phyloP scores from a whole-genome alignment of 2,113 vertebrate genomes.

The Gnathonemus echidnorhynchus region DNA sequence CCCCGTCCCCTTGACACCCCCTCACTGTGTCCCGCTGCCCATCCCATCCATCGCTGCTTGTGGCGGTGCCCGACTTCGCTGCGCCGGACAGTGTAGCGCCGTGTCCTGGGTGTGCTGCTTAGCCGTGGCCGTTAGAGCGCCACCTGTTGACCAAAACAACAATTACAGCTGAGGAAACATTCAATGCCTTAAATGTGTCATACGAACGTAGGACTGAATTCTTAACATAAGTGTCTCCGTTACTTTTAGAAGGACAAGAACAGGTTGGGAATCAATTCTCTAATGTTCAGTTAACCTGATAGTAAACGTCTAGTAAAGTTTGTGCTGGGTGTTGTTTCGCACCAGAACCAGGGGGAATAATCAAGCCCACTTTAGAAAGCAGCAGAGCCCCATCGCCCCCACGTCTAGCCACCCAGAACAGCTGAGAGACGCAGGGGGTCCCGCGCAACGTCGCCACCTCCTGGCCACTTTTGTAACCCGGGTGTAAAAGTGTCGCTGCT shows the following conservation, averaged over 20 bases:
- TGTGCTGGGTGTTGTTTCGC: not conserved
- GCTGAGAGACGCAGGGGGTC: not conserved
- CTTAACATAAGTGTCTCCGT: not conserved
- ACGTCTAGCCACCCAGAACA: slow-evolving; percentile 3
- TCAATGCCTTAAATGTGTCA: not conserved
- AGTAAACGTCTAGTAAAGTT: not conserved
- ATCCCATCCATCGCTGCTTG: slow-evolving; percentile 54
- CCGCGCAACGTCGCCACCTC: not conserved
- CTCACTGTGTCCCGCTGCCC: slow-evolving; percentile 56
- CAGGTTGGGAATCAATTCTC: not conserved
- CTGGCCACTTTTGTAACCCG: slow-evolving; percentile 12
- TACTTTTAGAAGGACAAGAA: not conserved
- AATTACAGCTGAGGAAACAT: not conserved
- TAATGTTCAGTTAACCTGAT: not conserved
- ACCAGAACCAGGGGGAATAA: not conserved
- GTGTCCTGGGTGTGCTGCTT: not conserved
- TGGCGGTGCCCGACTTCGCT: slow-evolving; percentile 27
- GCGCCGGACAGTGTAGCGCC: not conserved
- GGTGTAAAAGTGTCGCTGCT: slow-evolving; percentile 2
- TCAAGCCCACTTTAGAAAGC: not conserved
- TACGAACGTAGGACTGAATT: not conserved
- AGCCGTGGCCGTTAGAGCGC: not conserved
- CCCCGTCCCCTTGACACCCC: not conserved
- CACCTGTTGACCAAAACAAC: not conserved
- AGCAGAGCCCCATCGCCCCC: not conserved